These are phyloP conservation scores for Philereme vetulata DNA, from an alignment of 2,888 invertebrate species.

Conservation along the genomic window DNA sequence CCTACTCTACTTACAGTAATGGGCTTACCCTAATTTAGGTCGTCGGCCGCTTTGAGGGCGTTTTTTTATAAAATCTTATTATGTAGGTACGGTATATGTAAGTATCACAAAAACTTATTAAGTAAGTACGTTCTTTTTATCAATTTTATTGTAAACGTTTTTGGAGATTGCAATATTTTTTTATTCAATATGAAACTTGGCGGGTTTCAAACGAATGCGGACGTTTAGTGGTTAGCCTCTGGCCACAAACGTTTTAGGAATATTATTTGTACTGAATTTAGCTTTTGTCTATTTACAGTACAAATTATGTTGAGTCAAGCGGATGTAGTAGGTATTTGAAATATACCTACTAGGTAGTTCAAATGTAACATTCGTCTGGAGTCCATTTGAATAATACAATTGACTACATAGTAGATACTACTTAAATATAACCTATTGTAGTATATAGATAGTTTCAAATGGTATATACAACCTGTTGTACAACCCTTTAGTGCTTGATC, in stretches of 20 bases:
- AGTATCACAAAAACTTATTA: not conserved
- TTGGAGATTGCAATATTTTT: not conserved
- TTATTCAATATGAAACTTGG: not conserved
- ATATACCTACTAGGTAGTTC: too few relatives aligned
- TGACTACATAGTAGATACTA: too few relatives aligned
- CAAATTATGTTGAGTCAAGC: too few relatives aligned
- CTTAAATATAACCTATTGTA: too few relatives aligned
- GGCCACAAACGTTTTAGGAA: not conserved
- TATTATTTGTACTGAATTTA: not conserved
- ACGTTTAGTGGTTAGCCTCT: not conserved
- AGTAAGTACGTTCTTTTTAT: not conserved
- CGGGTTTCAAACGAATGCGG: not conserved
- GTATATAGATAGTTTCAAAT: too few relatives aligned
- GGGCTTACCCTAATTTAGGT: constrained; percentile 20
- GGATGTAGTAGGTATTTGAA: too few relatives aligned
- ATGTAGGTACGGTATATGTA: not conserved
- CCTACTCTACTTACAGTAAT: constrained; percentile 15
- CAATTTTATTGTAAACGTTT: not conserved
- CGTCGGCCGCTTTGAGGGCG: constrained; percentile 11
- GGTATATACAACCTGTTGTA: too few relatives aligned
- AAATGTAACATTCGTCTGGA: too few relatives aligned
- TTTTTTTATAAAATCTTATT: constrained; percentile 8
- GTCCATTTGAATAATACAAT: too few relatives aligned
- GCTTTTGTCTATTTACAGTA: too few relatives aligned
- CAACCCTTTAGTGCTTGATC: too few relatives aligned